A percentile compares a stretch with the other conserved stretches of the same genome.
These are phyloP conservation scores for Raja brachyura DNA, from an alignment of 2,113 vertebrate species.

Conservation along the genomic window DNA sequence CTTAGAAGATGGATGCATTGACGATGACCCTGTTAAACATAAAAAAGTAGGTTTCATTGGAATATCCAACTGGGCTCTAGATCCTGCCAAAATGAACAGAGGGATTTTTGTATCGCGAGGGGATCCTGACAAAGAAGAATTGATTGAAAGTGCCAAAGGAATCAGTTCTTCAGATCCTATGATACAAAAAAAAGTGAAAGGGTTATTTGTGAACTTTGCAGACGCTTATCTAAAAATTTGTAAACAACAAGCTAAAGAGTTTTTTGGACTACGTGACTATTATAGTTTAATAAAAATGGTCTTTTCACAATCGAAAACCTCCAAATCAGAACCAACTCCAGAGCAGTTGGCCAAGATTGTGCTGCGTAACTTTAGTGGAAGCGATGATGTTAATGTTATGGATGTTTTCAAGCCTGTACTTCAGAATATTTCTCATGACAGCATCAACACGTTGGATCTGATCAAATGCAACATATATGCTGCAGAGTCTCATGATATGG, in stretches of 20 bases:
- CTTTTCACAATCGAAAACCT: constrained; percentile 64
- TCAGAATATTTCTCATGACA: constrained; percentile 19
- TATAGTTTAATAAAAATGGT: constrained; percentile 97
- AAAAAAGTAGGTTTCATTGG: constrained; percentile 91
- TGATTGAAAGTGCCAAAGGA: constrained; percentile 76
- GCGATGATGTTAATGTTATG: constrained; percentile 65
- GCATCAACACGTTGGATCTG: constrained; percentile 67
- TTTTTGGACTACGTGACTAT: constrained; percentile 91
- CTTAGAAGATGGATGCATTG: constrained; percentile 90
- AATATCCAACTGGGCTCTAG: constrained; percentile 96
- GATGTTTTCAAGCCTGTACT: constrained; percentile 61
- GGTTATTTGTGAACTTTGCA: constrained; percentile 72
- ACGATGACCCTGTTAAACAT: constrained; percentile 78
- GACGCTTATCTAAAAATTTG: constrained; percentile 71
- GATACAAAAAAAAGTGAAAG: constrained; percentile 63
- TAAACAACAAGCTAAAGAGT: constrained; percentile 67
- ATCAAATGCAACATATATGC: constrained; percentile 71
- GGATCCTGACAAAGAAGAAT: constrained; percentile 71
- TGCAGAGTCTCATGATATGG: constrained; percentile 57
- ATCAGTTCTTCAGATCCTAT: constrained; percentile 77
- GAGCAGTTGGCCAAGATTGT: constrained; percentile 64
- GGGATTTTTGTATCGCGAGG: constrained; percentile 89
- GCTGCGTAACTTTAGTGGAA: constrained; percentile 89
- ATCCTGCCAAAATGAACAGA: constrained; percentile 96
- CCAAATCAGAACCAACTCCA: constrained; percentile 52